Evolutionary conservation across 2,113 vertebrate genomes (phyloP), one percentile per base, ranked within the genome.

Genomic region (Aix galericulata): DNA sequence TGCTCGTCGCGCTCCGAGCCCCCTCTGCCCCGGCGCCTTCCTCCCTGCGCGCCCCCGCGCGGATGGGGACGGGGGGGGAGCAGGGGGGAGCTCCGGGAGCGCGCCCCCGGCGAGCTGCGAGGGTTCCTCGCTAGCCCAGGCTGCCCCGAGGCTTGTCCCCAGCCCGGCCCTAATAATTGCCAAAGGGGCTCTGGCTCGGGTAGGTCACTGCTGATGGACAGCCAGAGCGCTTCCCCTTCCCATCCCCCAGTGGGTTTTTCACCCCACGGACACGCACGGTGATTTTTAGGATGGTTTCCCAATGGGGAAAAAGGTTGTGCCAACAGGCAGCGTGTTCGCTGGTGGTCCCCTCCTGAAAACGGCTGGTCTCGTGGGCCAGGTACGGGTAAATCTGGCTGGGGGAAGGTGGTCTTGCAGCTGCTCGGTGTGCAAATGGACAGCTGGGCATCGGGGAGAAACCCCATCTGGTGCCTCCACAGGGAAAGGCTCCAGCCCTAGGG

Each of bases 1-100:
- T n/a, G 62, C 62, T 98, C 94, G 94, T 98, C 97, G 96, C 60
- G 7, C 85, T 88, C 90, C 50, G 63, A 91, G 96, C 95, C 96
- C 50, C 23, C 93, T 74, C 91, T 94, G 96, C 92, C 95, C 93
- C 59, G 78, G 75, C 92, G 88, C 86, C 36, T 86, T 80, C 68
- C 76, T 92, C 83, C 36, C 55, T 40, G 46, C 68, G 53, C 90
- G 82, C 86, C 89, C 50, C 82, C 1, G 32, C 72, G 73, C 46
- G 46, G 46, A 20, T 48, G 46, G 46, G 46, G 46, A 48, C 21
- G 20, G 46, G 46, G 10, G 17, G 46, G 46, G 20, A 20, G 46
- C 20, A 20, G 8, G 17, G 46, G 44, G 46, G 46, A 11, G 46
- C 46, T 48, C 20, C 46, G 46, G 46, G 46, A 48, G 46, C 46